Conservation (phyloP, 1,140 invertebrate species). For the Diabrotica virgifera region DNA sequence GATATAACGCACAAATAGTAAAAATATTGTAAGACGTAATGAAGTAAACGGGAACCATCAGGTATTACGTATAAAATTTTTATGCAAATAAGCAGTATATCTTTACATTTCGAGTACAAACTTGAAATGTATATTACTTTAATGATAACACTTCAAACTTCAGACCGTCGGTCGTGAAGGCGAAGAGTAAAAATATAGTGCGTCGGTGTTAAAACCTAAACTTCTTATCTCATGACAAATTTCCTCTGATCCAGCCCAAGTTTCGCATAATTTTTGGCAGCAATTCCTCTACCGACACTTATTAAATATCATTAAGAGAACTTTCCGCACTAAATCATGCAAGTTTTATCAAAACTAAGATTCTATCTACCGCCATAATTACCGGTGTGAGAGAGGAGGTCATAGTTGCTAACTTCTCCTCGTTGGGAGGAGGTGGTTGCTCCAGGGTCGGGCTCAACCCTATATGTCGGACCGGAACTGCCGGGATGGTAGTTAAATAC, state of each 20-base stretch:
- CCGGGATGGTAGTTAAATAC: too few relatives aligned
- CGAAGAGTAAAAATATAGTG: background rate
- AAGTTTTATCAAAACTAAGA: constrained; percentile 15
- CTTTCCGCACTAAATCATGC: constrained; percentile 11
- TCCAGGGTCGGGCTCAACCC: background rate
- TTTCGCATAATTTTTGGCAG: constrained; percentile 14
- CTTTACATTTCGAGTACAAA: too few relatives aligned
- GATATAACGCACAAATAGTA: too few relatives aligned
- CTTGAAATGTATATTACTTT: too few relatives aligned
- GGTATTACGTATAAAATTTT: too few relatives aligned
- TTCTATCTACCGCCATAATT: constrained; percentile 13
- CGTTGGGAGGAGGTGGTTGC: background rate
- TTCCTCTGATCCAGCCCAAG: background rate
- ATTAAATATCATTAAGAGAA: constrained; percentile 16
- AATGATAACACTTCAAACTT: too few relatives aligned
- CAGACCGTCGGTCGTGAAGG: background rate
- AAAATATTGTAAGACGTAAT: too few relatives aligned
- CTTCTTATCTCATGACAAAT: constrained; percentile 1
- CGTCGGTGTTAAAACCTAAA: constrained; percentile 1
- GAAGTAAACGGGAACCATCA: too few relatives aligned
- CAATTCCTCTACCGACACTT: constrained; percentile 12
- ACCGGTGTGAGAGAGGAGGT: constrained; percentile 11
- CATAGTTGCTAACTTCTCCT: constrained; percentile 2
- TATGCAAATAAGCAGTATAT: too few relatives aligned
- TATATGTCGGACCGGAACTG: too few relatives aligned